Evolutionary conservation across 2,888 invertebrate genomes (phyloP), one percentile per base, ranked within the genome.

Genomic region (Glaucopsyche alexis): DNA sequence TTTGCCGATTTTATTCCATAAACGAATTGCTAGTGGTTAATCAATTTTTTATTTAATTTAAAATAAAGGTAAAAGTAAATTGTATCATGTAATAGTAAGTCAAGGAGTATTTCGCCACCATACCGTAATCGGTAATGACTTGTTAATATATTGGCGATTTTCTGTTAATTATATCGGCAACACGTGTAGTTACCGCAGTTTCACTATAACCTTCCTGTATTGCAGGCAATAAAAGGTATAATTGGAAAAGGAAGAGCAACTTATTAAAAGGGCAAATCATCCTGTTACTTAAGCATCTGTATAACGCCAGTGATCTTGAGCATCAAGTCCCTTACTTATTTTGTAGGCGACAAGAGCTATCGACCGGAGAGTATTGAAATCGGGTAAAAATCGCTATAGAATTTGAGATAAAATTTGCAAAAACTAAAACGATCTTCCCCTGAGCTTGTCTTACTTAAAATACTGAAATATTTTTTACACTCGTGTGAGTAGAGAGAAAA

Each of bases 131-230:
- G 60, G 14, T 60, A 60, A 60, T 38, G 29, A 60, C 29, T 60
- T 60, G 29, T 60, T 60, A 38, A 60, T 14, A 29, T 3, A 60
- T 60, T 60, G 60, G 60, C 11, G 29, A 60, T 29, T 13, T 16
- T 38, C 13, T 29, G 60, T 38, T 60, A 60, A 55, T 19, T 13
- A 38, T 60, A 29, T 19, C 13, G 19, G 11, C 11, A 13, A 60
- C 7, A 29, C 29, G 29, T 29, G 2, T 29, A 29, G 29, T 4
- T 29, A 4, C 29, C 29, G 11, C 19, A 60, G 19, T 60, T 19
- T 60, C 55, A 29, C 29, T 52, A 60, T 29, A 60, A 29, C 55
- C 52, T 52, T 52, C 52, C 52, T 55, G 55, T 55, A 29, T 55
- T 55, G 55, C 55, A 9, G 0, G 60, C 7, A 29, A 13, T 60